phyloP scores from a whole-genome alignment of 2,888 invertebrate genomes.

The Nomada fabriciana region DNA sequence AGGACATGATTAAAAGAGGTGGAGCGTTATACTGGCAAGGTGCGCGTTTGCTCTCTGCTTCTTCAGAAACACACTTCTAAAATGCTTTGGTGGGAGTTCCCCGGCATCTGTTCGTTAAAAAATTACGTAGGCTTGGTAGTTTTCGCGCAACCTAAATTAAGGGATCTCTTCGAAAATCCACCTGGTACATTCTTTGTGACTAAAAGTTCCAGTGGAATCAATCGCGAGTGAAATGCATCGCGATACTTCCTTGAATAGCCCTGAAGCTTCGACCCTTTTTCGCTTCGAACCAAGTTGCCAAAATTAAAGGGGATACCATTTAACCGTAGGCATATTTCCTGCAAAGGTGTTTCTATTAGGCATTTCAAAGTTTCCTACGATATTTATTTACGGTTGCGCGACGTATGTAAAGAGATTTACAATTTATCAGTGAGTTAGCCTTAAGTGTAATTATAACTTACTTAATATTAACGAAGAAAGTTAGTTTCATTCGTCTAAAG shows the following conservation, averaged over 20 bases:
- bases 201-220: too few relatives aligned
- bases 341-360: too few relatives aligned
- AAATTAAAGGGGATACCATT: not conserved
- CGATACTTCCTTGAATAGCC: slow-evolving; percentile 16
- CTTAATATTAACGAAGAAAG: too few relatives aligned
- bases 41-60: not conserved
- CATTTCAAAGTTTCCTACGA: too few relatives aligned
- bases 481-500: too few relatives aligned
- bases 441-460: too few relatives aligned
- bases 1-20: slow-evolving; percentile 42
- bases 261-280: slow-evolving; percentile 19
- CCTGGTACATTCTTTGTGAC: too few relatives aligned
- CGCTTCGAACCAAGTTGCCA: not conserved
- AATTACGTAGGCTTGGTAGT: slow-evolving; percentile 14
- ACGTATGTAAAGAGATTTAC: too few relatives aligned
- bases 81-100: not conserved
- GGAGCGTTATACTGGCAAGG: slow-evolving; percentile 14
- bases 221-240: not conserved
- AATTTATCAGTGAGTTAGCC: too few relatives aligned
- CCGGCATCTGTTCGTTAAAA: slow-evolving; percentile 25
- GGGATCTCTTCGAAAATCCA: not conserved
- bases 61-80: not conserved
- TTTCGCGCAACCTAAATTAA: slow-evolving; percentile 14
- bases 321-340: not conserved
- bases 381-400: too few relatives aligned